Percentiles rank a stretch among this genome's conserved stretches.
Conservation (phyloP, 30 jellyfish, hydroid and myxozoan genomes). For the Mastigias papua region DNA sequence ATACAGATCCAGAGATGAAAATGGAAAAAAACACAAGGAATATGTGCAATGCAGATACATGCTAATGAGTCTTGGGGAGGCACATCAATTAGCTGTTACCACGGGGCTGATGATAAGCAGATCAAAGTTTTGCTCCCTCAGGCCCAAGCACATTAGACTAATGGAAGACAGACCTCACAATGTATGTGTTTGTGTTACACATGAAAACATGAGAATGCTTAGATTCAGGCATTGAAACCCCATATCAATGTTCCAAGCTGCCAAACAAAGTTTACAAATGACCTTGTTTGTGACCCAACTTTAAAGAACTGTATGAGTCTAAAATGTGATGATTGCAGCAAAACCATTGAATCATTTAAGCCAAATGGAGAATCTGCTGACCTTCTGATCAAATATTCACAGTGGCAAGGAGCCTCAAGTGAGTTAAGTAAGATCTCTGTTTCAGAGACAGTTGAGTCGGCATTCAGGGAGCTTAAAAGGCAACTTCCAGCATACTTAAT, state of each 20-base stretch:
- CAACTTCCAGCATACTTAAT: too few species aligned
- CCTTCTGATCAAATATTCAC: background rate
- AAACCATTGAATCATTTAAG: background rate
- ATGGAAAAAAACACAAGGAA: constrained; percentile 25
- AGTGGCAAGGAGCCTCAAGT: constrained; percentile 51
- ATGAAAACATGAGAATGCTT: constrained; percentile 40
- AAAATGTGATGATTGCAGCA: background rate
- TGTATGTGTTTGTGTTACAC: constrained; percentile 26
- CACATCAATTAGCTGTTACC: constrained; percentile 27
- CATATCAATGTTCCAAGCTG: constrained; percentile 3
- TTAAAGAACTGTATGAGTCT: constrained; percentile 1
- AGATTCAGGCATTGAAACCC: background rate
- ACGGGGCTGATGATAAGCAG: background rate
- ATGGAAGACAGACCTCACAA: constrained; percentile 13
- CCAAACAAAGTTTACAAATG: constrained; percentile 1
- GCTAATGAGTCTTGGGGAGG: constrained; percentile 52
- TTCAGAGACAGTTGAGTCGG: constrained; percentile 46
- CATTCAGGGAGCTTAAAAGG: too few species aligned
- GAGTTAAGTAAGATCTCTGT: background rate
- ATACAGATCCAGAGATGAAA: background rate
- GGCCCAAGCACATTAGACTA: constrained; percentile 28
- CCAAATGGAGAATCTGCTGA: constrained; percentile 20
- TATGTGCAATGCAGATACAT: constrained; percentile 23
- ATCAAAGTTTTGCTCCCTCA: constrained; percentile 13
- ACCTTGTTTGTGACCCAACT: constrained; percentile 26